Base-by-base conservation (phyloP, 2,113 vertebrate genomes). In the Forbesichthys papilliferus region DNA sequence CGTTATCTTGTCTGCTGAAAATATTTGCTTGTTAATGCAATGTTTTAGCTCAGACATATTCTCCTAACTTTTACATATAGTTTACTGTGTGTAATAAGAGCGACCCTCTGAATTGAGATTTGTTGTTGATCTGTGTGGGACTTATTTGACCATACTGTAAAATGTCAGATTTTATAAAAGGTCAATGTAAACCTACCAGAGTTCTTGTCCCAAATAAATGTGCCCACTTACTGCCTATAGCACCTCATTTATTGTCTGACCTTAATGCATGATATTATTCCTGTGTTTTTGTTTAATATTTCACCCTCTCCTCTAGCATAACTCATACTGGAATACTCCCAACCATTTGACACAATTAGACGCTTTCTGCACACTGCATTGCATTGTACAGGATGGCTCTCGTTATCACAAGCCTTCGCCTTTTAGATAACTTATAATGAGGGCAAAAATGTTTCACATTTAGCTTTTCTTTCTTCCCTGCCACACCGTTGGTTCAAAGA, bases 371-470 rank as follows among this genome's bases (percentile, higher is more conserved):
- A 83, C 81, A 75, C 74, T 65, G 34, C 86, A 83, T 87, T 68
- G 77, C 79, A 84, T 89, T 84, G 83, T 81, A 80, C 87, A 87
- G 86, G 85, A 87, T 87, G 86, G 83, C 81, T 86, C 85, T 92
- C 88, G 89, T 88, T 90, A 92, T 89, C 85, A 84, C 79, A 74
- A 89, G 76, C 82, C 87, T 73, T 87, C 66, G 83, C 88, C 86
- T 90, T 88, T 88, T 90, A 90, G 89, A 90, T 87, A 88, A 87
- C 84, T 88, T 89, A 90, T 91, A 90, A 92, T 90, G 90, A 91
- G 90, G 83, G 79, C 77, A 73, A 85, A 90, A 88, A 89, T 89
- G 87, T 90, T 87, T 86, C 85, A 85, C 90, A 85, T 88, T 91
- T 91, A 75, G 80, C 85, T 87, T 86, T 90, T 87, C 11, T 87